phyloP scores from a whole-genome alignment of 1,140 invertebrate genomes.

The Eurosta solidaginis region DNA sequence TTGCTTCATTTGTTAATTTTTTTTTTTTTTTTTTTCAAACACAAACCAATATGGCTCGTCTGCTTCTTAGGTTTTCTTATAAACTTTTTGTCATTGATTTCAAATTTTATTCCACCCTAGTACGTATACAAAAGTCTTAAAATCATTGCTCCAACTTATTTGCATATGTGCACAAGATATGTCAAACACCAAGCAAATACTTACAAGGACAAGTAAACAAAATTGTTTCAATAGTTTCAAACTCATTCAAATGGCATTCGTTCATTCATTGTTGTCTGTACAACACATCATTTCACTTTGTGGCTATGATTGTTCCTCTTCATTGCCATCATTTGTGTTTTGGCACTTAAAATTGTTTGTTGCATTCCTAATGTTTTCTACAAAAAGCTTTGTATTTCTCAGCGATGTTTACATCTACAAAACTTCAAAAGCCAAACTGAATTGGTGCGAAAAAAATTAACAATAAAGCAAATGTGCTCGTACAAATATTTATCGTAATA shows the following conservation, averaged over 20 bases:
- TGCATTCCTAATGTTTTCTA: neutral
- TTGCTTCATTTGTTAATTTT: too few relatives aligned
- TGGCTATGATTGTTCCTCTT: neutral
- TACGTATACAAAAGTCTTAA: too few relatives aligned
- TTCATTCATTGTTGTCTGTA: neutral
- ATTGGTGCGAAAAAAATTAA: neutral
- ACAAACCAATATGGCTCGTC: too few relatives aligned
- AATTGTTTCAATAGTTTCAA: conserved; percentile 20
- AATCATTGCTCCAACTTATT: neutral
- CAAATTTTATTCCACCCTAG: too few relatives aligned
- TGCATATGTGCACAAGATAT: neutral
- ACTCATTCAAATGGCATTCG: neutral
- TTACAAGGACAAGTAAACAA: neutral
- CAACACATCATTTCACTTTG: neutral
- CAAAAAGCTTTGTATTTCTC: neutral
- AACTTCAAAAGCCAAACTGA: conserved; percentile 3
- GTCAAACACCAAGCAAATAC: conserved; percentile 16
- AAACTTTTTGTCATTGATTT: too few relatives aligned
- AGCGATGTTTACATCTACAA: neutral
- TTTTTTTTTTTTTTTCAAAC: too few relatives aligned
- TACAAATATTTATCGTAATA: too few relatives aligned
- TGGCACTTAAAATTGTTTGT: neutral
- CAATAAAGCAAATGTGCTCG: too few relatives aligned
- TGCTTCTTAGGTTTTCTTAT: too few relatives aligned
- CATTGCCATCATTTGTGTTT: neutral